phyloP scores from a whole-genome alignment of 2,888 invertebrate species.

The Trachelus stipa region DNA sequence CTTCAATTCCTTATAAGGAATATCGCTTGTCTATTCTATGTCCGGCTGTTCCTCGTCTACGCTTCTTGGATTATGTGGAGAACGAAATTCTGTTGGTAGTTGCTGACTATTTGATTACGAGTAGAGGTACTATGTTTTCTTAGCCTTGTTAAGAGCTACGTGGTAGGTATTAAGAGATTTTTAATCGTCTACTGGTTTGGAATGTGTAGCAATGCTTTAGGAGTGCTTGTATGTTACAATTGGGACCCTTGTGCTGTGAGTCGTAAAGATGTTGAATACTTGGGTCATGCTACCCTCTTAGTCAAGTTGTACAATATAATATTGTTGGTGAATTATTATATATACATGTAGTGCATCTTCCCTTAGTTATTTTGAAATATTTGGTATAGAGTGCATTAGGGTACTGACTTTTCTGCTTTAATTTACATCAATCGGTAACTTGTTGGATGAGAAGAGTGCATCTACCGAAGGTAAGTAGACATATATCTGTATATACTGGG shows the following conservation, averaged over 20 bases:
- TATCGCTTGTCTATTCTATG: neutral
- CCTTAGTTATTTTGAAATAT: neutral
- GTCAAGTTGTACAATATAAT: neutral
- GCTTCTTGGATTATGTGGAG: neutral
- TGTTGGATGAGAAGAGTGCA: neutral
- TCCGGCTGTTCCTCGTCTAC: neutral
- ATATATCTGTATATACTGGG: neutral
- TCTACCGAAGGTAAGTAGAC: neutral
- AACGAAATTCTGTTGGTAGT: neutral
- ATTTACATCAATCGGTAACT: neutral
- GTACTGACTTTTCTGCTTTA: neutral
- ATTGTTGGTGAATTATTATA: neutral
- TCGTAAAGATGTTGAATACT: neutral
- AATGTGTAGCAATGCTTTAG: neutral
- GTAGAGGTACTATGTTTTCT: neutral
- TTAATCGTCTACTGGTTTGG: neutral
- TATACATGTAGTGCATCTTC: neutral
- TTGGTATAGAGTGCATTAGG: neutral
- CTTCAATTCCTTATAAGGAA: neutral
- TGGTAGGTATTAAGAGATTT: neutral
- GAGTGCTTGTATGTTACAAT: neutral
- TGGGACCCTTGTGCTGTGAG: neutral
- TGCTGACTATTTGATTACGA: neutral
- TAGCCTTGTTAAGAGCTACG: neutral
- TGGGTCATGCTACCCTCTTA: neutral